These are phyloP conservation scores for Spilogale gracilis DNA, from an alignment of 2,113 vertebrate genomes.

Conservation along the genomic window DNA sequence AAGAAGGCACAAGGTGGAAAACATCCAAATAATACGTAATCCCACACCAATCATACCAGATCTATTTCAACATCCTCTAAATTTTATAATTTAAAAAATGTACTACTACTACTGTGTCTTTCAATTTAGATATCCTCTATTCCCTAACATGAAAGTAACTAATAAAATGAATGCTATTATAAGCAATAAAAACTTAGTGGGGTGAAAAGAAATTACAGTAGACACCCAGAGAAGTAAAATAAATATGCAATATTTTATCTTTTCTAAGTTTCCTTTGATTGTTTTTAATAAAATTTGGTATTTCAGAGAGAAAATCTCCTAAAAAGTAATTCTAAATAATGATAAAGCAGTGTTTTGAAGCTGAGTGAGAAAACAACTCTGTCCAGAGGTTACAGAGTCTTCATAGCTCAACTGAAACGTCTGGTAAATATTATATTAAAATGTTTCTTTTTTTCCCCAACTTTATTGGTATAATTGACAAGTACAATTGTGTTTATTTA, in stretches of 20 bases:
- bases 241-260: background rate
- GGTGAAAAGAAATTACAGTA: background rate
- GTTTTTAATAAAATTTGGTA: background rate
- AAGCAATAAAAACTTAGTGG: background rate
- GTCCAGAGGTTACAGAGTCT: background rate
- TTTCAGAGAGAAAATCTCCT: background rate
- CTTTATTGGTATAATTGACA: background rate
- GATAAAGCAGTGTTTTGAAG: constrained; percentile 19
- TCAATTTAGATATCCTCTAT: constrained; percentile 37
- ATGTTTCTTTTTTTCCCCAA: background rate
- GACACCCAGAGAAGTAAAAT: constrained; percentile 2
- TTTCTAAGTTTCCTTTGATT: background rate
- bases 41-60: background rate
- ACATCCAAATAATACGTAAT: background rate
- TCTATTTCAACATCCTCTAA: background rate
- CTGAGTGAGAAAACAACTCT: background rate
- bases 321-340: background rate
- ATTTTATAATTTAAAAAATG: background rate
- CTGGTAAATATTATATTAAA: background rate
- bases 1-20: background rate
- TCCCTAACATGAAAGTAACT: background rate
- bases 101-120: background rate
- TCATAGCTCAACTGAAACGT: background rate
- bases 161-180: background rate
- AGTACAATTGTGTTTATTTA: background rate